These are phyloP conservation scores for Apodemus speciosus DNA, from an alignment of 2,113 vertebrate genomes.

Conservation along the genomic window DNA sequence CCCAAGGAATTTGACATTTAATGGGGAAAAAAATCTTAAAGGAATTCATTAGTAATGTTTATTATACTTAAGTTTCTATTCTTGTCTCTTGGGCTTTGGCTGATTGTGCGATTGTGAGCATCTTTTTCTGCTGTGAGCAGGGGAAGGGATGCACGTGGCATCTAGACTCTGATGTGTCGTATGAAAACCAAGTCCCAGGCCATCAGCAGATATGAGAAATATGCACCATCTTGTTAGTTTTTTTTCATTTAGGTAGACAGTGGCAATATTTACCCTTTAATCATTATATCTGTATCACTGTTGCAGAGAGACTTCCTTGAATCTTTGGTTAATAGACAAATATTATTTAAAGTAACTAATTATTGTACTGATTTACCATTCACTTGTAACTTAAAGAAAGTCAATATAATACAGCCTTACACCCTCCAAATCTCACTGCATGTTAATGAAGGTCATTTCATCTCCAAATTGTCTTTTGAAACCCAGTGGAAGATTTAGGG, in stretches of 20 bases:
- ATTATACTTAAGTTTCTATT: conserved; percentile 78
- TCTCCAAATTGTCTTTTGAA: conserved; percentile 38
- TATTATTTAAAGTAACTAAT: conserved; percentile 45
- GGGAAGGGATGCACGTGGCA: conserved; percentile 73
- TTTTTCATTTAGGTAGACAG: conserved; percentile 65
- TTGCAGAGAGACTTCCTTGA: conserved; percentile 44
- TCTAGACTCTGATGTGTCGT: conserved; percentile 78
- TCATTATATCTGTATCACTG: conserved; percentile 11
- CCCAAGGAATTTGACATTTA: conserved; percentile 73
- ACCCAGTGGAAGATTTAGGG: conserved; percentile 40
- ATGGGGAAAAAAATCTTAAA: conserved; percentile 70
- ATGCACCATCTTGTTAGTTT: conserved; percentile 74
- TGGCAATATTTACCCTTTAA: conserved; percentile 47
- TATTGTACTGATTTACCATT: conserved; percentile 55
- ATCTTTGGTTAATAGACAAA: conserved; percentile 69
- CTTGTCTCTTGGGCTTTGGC: conserved; percentile 80
- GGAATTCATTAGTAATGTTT: conserved; percentile 78
- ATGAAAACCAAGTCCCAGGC: conserved; percentile 66
- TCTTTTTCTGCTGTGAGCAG: neutral
- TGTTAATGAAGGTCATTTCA: conserved; percentile 53
- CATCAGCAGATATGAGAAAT: conserved; percentile 77
- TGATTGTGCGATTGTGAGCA: conserved; percentile 76
- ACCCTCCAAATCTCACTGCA: conserved; percentile 62
- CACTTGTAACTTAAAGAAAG: conserved; percentile 48
- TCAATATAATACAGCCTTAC: conserved; percentile 43